Percentiles rank a stretch among this genome's conserved stretches.
Evolutionary conservation across 1,140 invertebrate genomes (phyloP).

Genomic region (Drosophila takahashii): DNA sequence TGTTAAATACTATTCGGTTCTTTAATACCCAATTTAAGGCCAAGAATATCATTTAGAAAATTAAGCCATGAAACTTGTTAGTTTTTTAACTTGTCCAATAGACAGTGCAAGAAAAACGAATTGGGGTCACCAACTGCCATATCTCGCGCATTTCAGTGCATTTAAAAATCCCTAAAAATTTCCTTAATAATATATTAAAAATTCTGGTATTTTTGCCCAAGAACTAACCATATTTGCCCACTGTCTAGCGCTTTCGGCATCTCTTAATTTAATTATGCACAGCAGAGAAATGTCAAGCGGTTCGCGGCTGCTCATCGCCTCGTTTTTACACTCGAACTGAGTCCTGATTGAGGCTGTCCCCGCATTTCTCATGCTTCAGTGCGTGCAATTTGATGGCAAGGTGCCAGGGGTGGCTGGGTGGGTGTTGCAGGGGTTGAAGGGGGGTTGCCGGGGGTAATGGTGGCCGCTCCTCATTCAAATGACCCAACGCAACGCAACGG

Average conservation of each 20-base stretch:
- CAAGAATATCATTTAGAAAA: no score
- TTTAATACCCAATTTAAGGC: no score
- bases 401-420: conserved; percentile 24
- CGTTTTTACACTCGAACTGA: conserved; percentile 81
- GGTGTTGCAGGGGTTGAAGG: not conserved
- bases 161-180: no score
- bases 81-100: no score
- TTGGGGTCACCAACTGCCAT: not conserved
- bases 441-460: not conserved
- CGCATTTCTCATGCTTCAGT: conserved; percentile 77
- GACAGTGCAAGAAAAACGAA: not conserved
- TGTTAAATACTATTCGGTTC: no score
- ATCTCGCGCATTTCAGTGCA: no score
- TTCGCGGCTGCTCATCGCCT: conserved; percentile 54
- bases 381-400: conserved; percentile 64
- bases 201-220: no score
- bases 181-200: no score
- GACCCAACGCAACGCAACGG: conserved; percentile 68
- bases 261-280: conserved; percentile 79
- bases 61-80: no score
- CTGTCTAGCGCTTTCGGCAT: conserved; percentile 30
- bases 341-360: conserved; percentile 55
- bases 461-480: conserved; percentile 68
- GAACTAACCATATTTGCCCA: not conserved
- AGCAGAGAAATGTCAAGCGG: conserved; percentile 76